phyloP scores from a whole-genome alignment of 1,140 invertebrate genomes.

The Cepaea nemoralis region DNA sequence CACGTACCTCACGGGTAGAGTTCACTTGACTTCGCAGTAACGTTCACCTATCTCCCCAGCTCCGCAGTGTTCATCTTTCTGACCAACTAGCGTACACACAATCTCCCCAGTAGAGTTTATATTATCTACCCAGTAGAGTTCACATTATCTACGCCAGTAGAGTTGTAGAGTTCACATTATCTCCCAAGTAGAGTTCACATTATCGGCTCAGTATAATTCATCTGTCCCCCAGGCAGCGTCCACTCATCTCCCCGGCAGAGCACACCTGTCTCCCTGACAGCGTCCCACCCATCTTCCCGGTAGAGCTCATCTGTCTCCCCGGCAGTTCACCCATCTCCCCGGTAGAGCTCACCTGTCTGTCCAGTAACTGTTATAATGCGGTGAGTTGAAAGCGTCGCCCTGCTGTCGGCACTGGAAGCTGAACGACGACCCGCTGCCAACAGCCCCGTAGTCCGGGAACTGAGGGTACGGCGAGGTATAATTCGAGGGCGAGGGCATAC shows the following conservation, averaged over 20 bases:
- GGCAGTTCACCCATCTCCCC: neutral
- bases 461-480: slow-evolving; percentile 57
- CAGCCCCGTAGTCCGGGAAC: slow-evolving; percentile 55
- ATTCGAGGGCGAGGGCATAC: slow-evolving; percentile 52
- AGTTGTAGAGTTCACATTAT: neutral
- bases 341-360: slow-evolving; percentile 56
- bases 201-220: too few species aligned
- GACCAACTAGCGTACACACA: too few species aligned
- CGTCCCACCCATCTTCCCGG: neutral
- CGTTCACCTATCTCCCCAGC: too few species aligned
- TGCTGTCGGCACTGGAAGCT: slow-evolving; percentile 65
- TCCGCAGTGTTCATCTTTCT: too few species aligned
- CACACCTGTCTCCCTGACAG: neutral
- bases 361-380: slow-evolving; percentile 65
- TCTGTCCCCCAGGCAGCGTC: too few species aligned
- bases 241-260: neutral
- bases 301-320: neutral
- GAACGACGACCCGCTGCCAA: slow-evolving; percentile 50
- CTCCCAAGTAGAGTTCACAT: neutral
- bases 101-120: too few species aligned
- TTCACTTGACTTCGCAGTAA: too few species aligned
- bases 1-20: too few species aligned
- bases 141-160: too few species aligned
- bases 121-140: too few species aligned
- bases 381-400: slow-evolving; percentile 53